A percentile compares a stretch with the other conserved stretches of the same genome.
Conservation (phyloP, 53 echinoderm and acorn worm species). For the Arbacia lixula region DNA sequence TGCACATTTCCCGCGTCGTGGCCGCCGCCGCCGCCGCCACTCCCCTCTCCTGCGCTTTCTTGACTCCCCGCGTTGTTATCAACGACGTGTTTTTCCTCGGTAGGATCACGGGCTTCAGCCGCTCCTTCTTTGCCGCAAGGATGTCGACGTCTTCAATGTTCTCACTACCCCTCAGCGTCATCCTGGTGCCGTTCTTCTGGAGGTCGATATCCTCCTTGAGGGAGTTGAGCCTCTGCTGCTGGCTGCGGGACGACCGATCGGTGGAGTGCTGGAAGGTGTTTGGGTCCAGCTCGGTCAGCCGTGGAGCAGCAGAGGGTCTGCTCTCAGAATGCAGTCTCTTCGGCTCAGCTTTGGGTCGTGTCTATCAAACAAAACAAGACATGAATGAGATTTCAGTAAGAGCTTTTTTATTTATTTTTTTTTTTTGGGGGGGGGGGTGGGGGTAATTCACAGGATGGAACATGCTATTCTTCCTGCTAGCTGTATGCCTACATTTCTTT, state of each 20-base stretch:
- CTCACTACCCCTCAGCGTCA: constrained; percentile 21
- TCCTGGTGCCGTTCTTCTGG: constrained; percentile 19
- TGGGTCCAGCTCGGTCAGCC: constrained; percentile 74
- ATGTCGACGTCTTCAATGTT: constrained; percentile 1
- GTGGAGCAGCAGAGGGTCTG: constrained; percentile 3
- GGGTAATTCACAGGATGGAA: no score
- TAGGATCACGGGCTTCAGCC: constrained; percentile 35
- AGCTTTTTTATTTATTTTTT: no score
- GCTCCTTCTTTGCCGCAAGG: neutral
- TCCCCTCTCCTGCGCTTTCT: neutral
- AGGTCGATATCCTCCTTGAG: constrained; percentile 47
- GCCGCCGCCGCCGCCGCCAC: neutral
- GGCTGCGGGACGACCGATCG: constrained; percentile 17
- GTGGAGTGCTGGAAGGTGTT: constrained; percentile 78
- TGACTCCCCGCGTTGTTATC: neutral
- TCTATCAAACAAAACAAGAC: no score
- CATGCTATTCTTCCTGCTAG: no score
- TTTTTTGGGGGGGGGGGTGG: no score
- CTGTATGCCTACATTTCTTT: no score
- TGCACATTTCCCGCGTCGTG: constrained; percentile 53
- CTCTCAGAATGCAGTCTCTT: constrained; percentile 41
- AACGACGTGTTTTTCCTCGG: constrained; percentile 10
- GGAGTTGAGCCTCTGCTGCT: neutral
- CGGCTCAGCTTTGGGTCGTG: neutral
- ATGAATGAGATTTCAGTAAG: no score